phyloP scores from a whole-genome alignment of 1,140 invertebrate genomes.

The Chironomus tepperi region DNA sequence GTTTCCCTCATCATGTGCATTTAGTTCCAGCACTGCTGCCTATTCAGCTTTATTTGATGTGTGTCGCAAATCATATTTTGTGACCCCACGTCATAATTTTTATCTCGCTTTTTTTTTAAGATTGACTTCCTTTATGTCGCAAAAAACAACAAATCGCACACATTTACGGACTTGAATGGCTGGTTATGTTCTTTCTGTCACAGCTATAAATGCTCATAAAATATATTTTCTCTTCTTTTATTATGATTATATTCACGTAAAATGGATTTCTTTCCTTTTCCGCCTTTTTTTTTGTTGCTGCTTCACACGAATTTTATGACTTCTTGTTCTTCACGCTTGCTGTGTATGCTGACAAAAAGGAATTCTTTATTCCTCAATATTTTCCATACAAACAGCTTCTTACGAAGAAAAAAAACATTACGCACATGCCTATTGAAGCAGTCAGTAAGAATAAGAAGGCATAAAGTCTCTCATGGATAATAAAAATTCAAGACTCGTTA shows the following conservation, averaged over 20 bases:
- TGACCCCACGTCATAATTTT: background rate
- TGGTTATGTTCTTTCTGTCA: too few species aligned
- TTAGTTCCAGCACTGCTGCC: too few species aligned
- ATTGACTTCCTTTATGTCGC: background rate
- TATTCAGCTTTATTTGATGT: background rate
- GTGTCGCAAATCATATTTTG: background rate
- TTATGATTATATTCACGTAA: slow-evolving; percentile 20
- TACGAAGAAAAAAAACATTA: background rate
- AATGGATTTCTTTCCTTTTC: slow-evolving; percentile 24
- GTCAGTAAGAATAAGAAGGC: background rate
- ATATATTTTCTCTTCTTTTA: background rate
- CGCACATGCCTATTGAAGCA: slow-evolving; percentile 10
- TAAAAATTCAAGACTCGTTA: slow-evolving; percentile 7
- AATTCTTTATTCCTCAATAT: too few species aligned
- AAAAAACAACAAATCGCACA: background rate
- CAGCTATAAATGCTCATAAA: background rate
- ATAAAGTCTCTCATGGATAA: background rate
- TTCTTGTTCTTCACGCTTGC: background rate
- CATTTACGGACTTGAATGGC: too few species aligned
- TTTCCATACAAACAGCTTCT: too few species aligned
- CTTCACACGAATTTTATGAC: background rate
- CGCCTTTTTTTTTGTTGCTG: slow-evolving; percentile 16
- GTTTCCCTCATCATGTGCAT: background rate
- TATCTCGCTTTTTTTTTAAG: background rate
- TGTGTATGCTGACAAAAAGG: too few species aligned